Percentiles rank a stretch among this genome's conserved stretches.
Conservation (phyloP, 2,888 invertebrate species). For the Terebella lapidaria region DNA sequence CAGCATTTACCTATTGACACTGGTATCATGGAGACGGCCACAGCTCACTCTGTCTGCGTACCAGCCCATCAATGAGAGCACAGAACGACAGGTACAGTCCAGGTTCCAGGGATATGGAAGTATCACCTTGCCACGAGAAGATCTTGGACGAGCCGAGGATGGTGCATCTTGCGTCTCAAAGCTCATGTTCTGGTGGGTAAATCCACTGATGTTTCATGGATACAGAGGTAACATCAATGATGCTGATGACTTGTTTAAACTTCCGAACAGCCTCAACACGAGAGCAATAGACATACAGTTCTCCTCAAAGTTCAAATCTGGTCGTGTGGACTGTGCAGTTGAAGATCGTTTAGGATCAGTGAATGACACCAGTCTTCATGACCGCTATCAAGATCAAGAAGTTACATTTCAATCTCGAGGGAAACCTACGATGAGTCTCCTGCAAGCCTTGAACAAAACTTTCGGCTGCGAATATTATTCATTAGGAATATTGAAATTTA, state of each 20-base stretch:
- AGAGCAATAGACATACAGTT: conserved; percentile 33
- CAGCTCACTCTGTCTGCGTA: conserved; percentile 15
- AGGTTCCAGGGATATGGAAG: background rate
- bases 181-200: conserved; percentile 82
- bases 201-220: conserved; percentile 65
- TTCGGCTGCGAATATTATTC: conserved; percentile 48
- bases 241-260: conserved; percentile 45
- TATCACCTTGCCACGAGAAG: background rate
- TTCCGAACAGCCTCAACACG: conserved; percentile 41
- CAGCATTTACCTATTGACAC: conserved; percentile 65
- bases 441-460: conserved; percentile 36
- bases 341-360: background rate
- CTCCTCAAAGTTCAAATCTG: conserved; percentile 19
- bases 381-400: background rate
- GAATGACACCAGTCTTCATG: background rate
- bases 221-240: conserved; percentile 58
- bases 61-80: conserved; percentile 20
- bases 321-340: background rate
- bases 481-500: conserved; percentile 60
- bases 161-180: conserved; percentile 66
- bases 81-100: conserved; percentile 24
- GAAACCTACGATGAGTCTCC: conserved; percentile 21
- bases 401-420: background rate
- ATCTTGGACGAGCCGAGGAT: conserved; percentile 61
- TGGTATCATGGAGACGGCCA: conserved; percentile 59